Percentiles rank a stretch among this genome's conserved stretches.
These are phyloP conservation scores for Acipenser transmontanus DNA, from an alignment of 2,797 vertebrate species.

Conservation along the genomic window DNA sequence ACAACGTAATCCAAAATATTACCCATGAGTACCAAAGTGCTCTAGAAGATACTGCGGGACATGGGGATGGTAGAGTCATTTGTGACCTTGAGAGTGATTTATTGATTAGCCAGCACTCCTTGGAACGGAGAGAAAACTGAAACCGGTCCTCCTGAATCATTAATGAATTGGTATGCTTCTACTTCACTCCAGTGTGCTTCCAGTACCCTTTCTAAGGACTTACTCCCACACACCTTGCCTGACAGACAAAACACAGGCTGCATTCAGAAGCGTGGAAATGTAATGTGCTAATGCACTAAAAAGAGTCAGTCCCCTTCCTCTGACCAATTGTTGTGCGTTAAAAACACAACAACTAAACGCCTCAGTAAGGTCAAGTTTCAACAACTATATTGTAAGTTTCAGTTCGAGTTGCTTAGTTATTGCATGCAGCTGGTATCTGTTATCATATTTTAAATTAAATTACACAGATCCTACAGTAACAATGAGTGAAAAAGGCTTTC, in stretches of 20 bases:
- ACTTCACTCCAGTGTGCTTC: slow-evolving; percentile 17
- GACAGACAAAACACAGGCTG: too few species aligned
- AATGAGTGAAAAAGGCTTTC: too few species aligned
- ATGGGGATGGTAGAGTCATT: slow-evolving; percentile 41
- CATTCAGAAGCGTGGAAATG: too few species aligned
- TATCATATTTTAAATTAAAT: too few species aligned
- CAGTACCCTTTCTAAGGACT: slow-evolving; percentile 10
- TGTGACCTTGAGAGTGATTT: slow-evolving; percentile 81
- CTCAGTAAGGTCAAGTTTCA: too few species aligned
- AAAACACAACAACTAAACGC: too few species aligned
- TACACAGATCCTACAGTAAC: too few species aligned
- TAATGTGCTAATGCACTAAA: not conserved
- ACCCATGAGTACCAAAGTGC: slow-evolving; percentile 37
- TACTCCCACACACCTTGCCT: not conserved
- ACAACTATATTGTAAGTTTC: too few species aligned
- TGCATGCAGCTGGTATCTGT: too few species aligned
- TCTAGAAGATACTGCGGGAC: slow-evolving; percentile 21
- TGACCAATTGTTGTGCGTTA: not conserved
- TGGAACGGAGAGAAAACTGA: slow-evolving; percentile 73
- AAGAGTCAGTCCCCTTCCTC: not conserved
- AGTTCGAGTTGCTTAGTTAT: too few species aligned
- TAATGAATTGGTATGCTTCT: slow-evolving; percentile 58
- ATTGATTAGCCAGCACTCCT: slow-evolving; percentile 64
- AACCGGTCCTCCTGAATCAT: slow-evolving; percentile 81
- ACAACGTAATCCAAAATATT: slow-evolving; percentile 13